Conservation (phyloP, 2,888 invertebrate species). For the Archaeoteleia sp. region DNA sequence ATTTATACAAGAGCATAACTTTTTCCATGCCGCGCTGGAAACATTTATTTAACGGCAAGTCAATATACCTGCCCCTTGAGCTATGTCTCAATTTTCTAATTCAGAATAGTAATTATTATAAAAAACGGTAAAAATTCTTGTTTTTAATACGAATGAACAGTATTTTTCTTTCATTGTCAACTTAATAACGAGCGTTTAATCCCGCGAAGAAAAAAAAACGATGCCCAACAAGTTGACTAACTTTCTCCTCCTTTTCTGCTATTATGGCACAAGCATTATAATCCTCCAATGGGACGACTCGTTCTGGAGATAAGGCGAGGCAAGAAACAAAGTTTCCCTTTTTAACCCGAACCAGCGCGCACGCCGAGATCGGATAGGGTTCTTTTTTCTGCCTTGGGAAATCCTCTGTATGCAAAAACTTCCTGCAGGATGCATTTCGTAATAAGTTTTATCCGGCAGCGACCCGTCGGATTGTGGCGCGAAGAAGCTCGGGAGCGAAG, state of each 20-base stretch:
- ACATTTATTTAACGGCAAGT: too few species aligned
- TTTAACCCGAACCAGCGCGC: constrained; percentile 27
- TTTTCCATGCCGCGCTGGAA: too few species aligned
- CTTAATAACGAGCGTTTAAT: constrained; percentile 46
- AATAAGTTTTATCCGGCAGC: constrained; percentile 53
- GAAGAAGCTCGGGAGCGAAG: constrained; percentile 45
- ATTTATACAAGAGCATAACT: too few species aligned
- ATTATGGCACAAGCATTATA: constrained; percentile 42
- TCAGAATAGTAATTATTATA: too few species aligned
- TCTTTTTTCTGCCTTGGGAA: constrained; percentile 39
- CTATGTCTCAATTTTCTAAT: too few species aligned
- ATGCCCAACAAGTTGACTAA: constrained; percentile 45
- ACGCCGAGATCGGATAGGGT: constrained; percentile 24
- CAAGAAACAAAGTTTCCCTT: constrained; percentile 46
- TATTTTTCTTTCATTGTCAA: constrained; percentile 28
- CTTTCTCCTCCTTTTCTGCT: constrained; percentile 28
- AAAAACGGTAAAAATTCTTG: too few species aligned
- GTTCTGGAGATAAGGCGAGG: constrained; percentile 39
- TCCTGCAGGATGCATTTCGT: constrained; percentile 49
- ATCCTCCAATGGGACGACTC: constrained; percentile 39
- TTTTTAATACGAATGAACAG: too few species aligned
- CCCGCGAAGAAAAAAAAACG: constrained; percentile 19
- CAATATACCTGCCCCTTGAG: too few species aligned
- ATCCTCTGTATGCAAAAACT: constrained; percentile 50
- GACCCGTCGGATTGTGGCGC: constrained; percentile 37